These are phyloP conservation scores for Cranoglanis bouderius DNA, from an alignment of 2,113 vertebrate species.

Conservation along the genomic window DNA sequence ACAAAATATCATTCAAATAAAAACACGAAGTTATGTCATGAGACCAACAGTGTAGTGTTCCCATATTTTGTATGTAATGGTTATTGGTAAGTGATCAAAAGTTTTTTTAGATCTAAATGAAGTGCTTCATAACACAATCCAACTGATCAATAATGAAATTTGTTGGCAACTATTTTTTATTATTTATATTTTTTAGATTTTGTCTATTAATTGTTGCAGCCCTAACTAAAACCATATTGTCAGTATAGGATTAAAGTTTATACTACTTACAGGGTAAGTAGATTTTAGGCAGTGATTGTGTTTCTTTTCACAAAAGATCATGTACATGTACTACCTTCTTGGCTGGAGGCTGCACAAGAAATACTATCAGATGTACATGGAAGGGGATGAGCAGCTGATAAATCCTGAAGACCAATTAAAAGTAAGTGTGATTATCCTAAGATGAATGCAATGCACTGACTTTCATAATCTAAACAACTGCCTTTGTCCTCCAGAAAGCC, in stretches of 20 bases:
- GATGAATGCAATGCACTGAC: neutral
- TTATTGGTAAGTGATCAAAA: no score
- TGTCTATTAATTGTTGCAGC: neutral
- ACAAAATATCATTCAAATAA: no score
- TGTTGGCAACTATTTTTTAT: no score
- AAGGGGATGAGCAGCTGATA: neutral
- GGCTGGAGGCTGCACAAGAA: conserved; percentile 48
- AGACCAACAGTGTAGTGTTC: no score
- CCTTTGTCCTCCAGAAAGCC: conserved; percentile 58
- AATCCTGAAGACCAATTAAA: neutral
- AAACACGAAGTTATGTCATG: no score
- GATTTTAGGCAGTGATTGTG: neutral
- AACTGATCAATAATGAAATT: no score
- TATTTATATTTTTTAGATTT: neutral
- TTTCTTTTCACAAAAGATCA: conserved; percentile 36
- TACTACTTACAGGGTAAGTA: neutral
- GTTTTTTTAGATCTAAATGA: neutral
- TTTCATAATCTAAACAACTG: neutral
- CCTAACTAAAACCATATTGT: no score
- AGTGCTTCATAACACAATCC: neutral
- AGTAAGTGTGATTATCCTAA: neutral
- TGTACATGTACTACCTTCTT: conserved; percentile 55
- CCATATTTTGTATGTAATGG: no score
- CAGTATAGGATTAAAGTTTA: neutral
- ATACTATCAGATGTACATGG: conserved; percentile 13